phyloP scores from a whole-genome alignment of 2,888 invertebrate genomes.

The Fabriciana adippe region DNA sequence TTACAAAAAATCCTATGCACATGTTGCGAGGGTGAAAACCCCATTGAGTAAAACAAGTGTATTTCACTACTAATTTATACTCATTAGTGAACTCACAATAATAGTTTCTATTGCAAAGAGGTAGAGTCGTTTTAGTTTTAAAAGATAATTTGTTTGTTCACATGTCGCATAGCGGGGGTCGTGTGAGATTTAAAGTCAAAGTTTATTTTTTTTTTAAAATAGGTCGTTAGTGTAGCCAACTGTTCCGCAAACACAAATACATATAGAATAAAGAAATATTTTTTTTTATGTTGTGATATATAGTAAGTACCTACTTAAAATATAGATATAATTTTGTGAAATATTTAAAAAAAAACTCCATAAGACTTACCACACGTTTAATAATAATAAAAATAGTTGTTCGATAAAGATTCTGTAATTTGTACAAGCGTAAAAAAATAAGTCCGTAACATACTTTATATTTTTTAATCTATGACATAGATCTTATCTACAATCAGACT shows the following conservation, averaged over 20 bases:
- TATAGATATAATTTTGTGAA: too few species aligned
- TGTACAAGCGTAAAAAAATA: too few species aligned
- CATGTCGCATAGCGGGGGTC: conserved; percentile 69
- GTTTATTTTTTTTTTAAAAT: conserved; percentile 47
- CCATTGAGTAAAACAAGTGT: conserved; percentile 68
- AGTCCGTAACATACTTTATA: too few species aligned
- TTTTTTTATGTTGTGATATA: conserved; percentile 2
- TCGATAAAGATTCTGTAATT: background rate
- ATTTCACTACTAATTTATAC: conserved; percentile 50
- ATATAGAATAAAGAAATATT: conserved; percentile 1
- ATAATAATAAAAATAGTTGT: background rate
- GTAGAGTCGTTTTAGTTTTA: conserved; percentile 37
- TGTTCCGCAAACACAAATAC: conserved; percentile 34
- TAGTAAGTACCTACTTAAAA: background rate
- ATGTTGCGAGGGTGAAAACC: conserved; percentile 70
- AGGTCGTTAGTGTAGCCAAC: conserved; percentile 43
- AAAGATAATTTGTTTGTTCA: conserved; percentile 64
- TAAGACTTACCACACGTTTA: background rate
- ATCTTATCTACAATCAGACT: too few species aligned
- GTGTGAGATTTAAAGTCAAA: conserved; percentile 56
- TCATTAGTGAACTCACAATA: conserved; percentile 38
- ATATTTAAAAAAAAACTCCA: too few species aligned
- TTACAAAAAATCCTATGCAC: conserved; percentile 63
- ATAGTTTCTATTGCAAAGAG: conserved; percentile 39
- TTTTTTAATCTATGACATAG: too few species aligned